These are phyloP conservation scores for Hemicordylus capensis DNA, from an alignment of 2,113 vertebrate genomes.

Conservation along the genomic window DNA sequence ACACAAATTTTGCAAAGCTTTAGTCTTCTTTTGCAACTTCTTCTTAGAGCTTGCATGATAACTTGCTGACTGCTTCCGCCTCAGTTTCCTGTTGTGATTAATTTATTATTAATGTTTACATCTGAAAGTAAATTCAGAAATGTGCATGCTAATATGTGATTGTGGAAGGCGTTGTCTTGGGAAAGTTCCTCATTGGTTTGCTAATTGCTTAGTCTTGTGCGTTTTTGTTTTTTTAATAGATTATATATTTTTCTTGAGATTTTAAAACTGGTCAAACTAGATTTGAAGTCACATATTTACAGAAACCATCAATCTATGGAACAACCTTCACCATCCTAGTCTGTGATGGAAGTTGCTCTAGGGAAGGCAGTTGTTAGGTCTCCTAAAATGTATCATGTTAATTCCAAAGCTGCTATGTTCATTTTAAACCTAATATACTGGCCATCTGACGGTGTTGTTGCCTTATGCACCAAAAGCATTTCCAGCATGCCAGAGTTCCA, in stretches of 20 bases:
- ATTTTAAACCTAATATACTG: constrained; percentile 48
- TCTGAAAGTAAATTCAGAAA: background rate
- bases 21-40: background rate
- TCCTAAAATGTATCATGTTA: constrained; percentile 47
- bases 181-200: constrained; percentile 32
- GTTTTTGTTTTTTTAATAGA: background rate
- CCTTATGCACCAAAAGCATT: constrained; percentile 29
- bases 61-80: background rate
- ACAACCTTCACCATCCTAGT: no score
- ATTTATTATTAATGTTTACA: constrained; percentile 35
- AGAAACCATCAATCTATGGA: constrained; percentile 16
- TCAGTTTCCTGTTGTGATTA: background rate
- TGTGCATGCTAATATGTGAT: constrained; percentile 15
- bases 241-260: background rate
- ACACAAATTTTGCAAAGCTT: background rate
- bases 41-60: background rate
- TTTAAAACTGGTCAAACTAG: constrained; percentile 7
- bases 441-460: constrained; percentile 22
- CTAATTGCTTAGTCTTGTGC: background rate
- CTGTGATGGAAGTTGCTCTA: background rate
- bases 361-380: constrained; percentile 17
- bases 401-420: constrained; percentile 50
- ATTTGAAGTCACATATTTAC: constrained; percentile 27
- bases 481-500: constrained; percentile 42
- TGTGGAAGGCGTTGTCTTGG: constrained; percentile 22